These are phyloP conservation scores for Oreochromis aureus DNA, from an alignment of 2,113 vertebrate genomes.

Conservation along the genomic window DNA sequence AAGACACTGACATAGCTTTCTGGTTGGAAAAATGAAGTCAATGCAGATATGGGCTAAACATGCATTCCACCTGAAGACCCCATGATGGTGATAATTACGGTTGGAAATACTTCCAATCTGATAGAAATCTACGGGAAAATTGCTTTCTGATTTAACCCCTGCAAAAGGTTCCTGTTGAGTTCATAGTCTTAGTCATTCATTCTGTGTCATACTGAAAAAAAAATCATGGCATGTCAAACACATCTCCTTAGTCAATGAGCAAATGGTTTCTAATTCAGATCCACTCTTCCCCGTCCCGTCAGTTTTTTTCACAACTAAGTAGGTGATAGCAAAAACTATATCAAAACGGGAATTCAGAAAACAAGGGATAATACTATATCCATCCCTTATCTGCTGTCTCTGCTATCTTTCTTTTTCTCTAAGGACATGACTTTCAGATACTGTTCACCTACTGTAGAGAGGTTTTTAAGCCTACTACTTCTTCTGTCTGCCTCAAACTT, in stretches of 20 bases:
- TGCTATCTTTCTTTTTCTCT: neutral
- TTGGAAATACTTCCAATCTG: neutral
- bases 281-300: neutral
- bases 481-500: neutral
- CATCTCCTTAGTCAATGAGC: neutral
- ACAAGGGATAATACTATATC: neutral
- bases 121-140: neutral
- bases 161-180: neutral
- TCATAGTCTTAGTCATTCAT: neutral
- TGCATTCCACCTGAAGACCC: neutral
- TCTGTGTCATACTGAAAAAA: neutral
- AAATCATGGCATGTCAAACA: neutral
- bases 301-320: neutral
- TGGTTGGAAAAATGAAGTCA: neutral
- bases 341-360: neutral
- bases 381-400: neutral
- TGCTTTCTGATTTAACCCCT: neutral
- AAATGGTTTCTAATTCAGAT: neutral
- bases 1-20: neutral
- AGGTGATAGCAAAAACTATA: neutral
- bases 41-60: neutral
- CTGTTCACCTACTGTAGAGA: neutral
- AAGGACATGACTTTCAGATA: neutral
- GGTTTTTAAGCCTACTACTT: neutral
- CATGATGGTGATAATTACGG: fast-evolving